These are phyloP conservation scores for Dolichallabes microphthalmus DNA, from an alignment of 2,113 vertebrate species.

Conservation along the genomic window DNA sequence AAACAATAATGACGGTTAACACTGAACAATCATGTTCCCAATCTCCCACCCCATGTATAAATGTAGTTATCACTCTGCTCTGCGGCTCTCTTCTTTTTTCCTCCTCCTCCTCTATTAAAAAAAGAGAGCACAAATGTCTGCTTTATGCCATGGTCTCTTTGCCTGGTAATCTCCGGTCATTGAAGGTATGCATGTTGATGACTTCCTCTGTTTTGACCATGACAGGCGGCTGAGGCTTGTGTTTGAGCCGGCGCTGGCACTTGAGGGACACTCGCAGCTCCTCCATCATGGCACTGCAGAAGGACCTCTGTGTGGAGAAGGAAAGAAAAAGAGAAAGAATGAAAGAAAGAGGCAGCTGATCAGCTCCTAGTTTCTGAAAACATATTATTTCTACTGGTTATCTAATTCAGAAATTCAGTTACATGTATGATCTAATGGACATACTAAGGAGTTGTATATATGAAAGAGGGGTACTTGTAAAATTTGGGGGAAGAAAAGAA, in stretches of 20 bases:
- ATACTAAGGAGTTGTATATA: background rate
- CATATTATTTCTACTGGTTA: background rate
- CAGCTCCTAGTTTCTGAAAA: conserved; percentile 8
- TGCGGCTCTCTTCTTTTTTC: background rate
- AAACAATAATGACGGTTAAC: conserved; percentile 83
- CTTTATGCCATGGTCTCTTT: conserved; percentile 99
- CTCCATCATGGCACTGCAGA: conserved; percentile 97
- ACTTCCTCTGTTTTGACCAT: conserved; percentile 98
- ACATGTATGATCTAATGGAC: background rate
- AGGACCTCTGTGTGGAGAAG: conserved; percentile 82
- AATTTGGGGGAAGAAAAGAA: background rate
- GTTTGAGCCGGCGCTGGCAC: conserved; percentile 96
- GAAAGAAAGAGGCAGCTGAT: conserved; percentile 4
- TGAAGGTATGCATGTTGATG: conserved; percentile 99
- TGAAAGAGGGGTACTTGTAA: background rate
- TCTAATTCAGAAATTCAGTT: background rate
- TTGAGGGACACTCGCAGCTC: conserved; percentile 95
- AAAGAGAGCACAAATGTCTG: conserved; percentile 53
- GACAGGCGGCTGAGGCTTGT: conserved; percentile 92
- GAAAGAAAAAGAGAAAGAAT: conserved; percentile 34
- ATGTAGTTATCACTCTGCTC: conserved; percentile 55
- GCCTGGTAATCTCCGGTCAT: conserved; percentile 97
- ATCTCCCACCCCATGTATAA: conserved; percentile 32
- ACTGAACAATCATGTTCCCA: conserved; percentile 68
- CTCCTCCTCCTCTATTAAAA: conserved; percentile 11